phyloP scores from a whole-genome alignment of 2,888 invertebrate species.

The Sinotaia quadrata region DNA sequence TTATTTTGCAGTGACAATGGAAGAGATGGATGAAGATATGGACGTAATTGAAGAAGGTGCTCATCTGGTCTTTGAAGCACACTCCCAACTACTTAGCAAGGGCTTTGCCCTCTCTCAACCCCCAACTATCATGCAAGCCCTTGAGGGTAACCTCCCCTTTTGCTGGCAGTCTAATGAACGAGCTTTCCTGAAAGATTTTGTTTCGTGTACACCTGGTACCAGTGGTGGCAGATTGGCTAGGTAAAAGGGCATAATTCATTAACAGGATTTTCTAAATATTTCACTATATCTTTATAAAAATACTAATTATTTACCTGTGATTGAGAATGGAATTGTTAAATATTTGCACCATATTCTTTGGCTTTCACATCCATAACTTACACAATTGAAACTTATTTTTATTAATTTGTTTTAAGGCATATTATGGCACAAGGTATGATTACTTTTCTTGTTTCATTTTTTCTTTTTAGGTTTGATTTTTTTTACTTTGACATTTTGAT shows the following conservation, averaged over 20 bases:
- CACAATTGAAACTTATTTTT: too few relatives aligned
- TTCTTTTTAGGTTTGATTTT: too few relatives aligned
- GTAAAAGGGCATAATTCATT: slow-evolving; percentile 50
- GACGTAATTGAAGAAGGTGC: slow-evolving; percentile 82
- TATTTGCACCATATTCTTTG: too few relatives aligned
- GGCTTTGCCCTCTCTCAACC: slow-evolving; percentile 91
- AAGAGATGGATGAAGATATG: slow-evolving; percentile 81
- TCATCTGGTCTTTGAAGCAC: slow-evolving; percentile 76
- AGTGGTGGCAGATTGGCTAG: slow-evolving; percentile 91
- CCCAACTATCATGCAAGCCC: slow-evolving; percentile 89
- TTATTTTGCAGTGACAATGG: slow-evolving; percentile 61
- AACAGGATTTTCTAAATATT: too few relatives aligned
- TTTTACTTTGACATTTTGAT: too few relatives aligned
- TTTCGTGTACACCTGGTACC: slow-evolving; percentile 87
- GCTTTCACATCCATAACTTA: too few relatives aligned
- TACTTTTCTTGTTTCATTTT: too few relatives aligned
- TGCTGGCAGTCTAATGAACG: slow-evolving; percentile 87
- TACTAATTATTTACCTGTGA: not conserved
- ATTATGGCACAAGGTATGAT: too few relatives aligned
- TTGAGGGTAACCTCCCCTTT: slow-evolving; percentile 89
- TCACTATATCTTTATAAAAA: too few relatives aligned
- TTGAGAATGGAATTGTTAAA: not conserved
- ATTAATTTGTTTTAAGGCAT: too few relatives aligned
- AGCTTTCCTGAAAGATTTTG: slow-evolving; percentile 92
- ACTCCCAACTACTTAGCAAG: slow-evolving; percentile 85